Conservation (phyloP, 2,797 vertebrate species). For the Synanceia verrucosa region DNA sequence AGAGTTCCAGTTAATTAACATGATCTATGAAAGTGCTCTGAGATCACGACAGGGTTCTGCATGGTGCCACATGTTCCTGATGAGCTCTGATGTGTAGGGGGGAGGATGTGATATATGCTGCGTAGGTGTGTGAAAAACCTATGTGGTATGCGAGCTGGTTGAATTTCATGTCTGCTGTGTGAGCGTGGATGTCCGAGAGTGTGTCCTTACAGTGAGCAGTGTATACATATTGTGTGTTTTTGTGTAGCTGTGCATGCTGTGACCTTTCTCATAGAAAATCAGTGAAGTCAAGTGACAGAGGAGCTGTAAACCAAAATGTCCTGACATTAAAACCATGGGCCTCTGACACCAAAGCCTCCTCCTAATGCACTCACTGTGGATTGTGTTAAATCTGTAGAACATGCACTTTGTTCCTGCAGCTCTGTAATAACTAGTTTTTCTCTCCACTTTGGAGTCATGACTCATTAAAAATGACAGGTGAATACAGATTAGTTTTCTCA, state of each 20-base stretch:
- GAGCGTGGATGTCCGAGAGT: not conserved
- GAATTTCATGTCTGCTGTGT: not conserved
- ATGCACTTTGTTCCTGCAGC: not conserved
- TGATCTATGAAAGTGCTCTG: constrained; percentile 38
- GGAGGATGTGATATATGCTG: constrained; percentile 31
- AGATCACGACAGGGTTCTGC: constrained; percentile 23
- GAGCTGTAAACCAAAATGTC: constrained; percentile 58
- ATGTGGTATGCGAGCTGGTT: not conserved
- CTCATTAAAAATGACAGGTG: not conserved
- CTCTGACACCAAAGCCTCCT: constrained; percentile 26
- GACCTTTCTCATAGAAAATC: constrained; percentile 63
- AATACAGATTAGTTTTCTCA: not conserved
- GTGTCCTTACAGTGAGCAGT: not conserved
- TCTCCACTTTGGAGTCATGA: not conserved
- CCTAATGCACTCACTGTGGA: not conserved
- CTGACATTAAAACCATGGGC: constrained; percentile 63
- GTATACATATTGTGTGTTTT: constrained; percentile 14
- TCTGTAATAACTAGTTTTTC: not conserved
- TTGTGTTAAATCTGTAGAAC: not conserved
- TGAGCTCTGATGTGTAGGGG: constrained; percentile 20
- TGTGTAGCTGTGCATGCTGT: constrained; percentile 24
- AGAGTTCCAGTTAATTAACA: constrained; percentile 41
- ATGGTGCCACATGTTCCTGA: constrained; percentile 33
- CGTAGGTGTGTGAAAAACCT: constrained; percentile 18
- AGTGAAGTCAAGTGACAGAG: constrained; percentile 58